A percentile compares a stretch with the other conserved stretches of the same genome.
These are phyloP conservation scores for Eulemur rufifrons DNA, from an alignment of 2,113 vertebrate species.

Conservation along the genomic window DNA sequence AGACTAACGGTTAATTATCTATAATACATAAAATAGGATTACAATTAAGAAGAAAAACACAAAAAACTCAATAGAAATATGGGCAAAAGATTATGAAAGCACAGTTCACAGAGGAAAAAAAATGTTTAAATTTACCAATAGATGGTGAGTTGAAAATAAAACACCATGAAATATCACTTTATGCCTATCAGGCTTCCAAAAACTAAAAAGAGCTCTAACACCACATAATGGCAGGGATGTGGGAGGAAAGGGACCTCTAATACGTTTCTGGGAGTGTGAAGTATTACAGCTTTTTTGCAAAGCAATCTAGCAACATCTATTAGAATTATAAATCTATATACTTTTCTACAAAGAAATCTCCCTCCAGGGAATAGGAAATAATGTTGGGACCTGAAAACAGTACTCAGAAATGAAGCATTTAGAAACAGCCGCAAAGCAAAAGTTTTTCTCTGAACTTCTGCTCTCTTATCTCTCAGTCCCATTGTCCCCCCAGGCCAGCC, in stretches of 20 bases:
- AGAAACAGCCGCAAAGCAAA: no score
- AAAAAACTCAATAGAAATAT: not conserved
- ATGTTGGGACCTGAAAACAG: no score
- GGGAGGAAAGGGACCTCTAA: not conserved
- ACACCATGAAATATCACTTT: not conserved
- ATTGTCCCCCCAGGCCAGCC: no score
- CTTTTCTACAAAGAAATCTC: not conserved
- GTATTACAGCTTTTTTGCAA: not conserved
- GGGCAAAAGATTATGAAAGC: not conserved
- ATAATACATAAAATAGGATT: not conserved
- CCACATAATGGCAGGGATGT: not conserved
- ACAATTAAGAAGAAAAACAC: not conserved
- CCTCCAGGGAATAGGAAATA: not conserved
- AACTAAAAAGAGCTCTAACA: not conserved
- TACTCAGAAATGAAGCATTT: no score
- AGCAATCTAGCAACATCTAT: not conserved
- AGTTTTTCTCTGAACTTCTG: no score
- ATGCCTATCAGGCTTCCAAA: not conserved
- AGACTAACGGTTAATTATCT: not conserved
- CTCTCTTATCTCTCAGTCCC: no score
- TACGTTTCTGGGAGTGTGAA: not conserved
- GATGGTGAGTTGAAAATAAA: not conserved
- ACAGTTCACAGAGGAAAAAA: not conserved
- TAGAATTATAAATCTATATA: not conserved
- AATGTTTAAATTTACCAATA: not conserved